Evolutionary conservation across 1,140 invertebrate genomes (phyloP).

Genomic region (Diorhabda carinulata): DNA sequence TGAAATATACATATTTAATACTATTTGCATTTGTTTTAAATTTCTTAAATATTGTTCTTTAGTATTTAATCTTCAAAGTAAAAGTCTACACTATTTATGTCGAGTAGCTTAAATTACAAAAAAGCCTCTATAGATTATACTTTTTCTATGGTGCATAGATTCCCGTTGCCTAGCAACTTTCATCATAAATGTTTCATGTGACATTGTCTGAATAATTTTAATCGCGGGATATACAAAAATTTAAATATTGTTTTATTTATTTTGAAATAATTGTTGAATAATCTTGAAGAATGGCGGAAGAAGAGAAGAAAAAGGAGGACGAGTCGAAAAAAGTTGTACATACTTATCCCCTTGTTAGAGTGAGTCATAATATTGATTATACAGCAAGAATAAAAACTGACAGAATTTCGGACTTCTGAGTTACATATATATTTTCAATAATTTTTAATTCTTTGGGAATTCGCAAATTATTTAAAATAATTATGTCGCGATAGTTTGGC

Average conservation of each 20-base stretch:
- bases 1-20: too few species aligned
- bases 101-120: too few species aligned
- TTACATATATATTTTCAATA: slow-evolving; percentile 4
- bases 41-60: too few species aligned
- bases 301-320: slow-evolving; percentile 50
- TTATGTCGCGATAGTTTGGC: too few species aligned
- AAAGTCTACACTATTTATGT: too few species aligned
- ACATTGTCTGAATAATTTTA: not conserved
- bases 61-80: too few species aligned
- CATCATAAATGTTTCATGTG: not conserved
- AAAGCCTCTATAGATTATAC: too few species aligned
- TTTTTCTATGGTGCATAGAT: too few species aligned
- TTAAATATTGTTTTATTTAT: not conserved
- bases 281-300: slow-evolving; percentile 46
- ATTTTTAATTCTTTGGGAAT: not conserved
- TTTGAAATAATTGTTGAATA: not conserved
- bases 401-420: not conserved
- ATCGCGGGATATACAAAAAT: not conserved
- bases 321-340: slow-evolving; percentile 66
- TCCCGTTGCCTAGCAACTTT: not conserved
- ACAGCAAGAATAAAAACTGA: not conserved
- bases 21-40: too few species aligned
- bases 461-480: too few species aligned
- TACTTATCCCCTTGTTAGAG: slow-evolving; percentile 69
- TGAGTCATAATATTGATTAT: slow-evolving; percentile 44